Evolutionary conservation across 1,140 invertebrate species (phyloP), one percentile per base, ranked within the genome.

Genomic region (Tetramorium parvispinum): DNA sequence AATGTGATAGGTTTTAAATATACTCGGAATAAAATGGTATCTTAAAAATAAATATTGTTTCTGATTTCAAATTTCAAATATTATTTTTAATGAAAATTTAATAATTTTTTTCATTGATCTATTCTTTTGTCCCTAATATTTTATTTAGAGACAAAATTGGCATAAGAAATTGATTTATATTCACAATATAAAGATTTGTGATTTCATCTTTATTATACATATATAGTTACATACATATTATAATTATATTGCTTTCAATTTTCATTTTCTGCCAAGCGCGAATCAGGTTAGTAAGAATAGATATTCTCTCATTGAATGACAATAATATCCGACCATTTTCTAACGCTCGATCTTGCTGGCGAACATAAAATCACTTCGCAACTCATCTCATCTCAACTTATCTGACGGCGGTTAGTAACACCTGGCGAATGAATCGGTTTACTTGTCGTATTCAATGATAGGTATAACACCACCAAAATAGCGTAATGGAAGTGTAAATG

Each of bases 371-470:
- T 89, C 59, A 49, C 63, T 83, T 57, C 5, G 61, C 43, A 76
- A 49, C 83, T 77, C 88, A 76, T 66, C 83, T 86, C 61, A 79
- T 68, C 79, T 57, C 21, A 37, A 8, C 61, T 90, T 86, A 90
- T 86, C 89, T 90, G 89, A 27, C 53, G n/a, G 11, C 32, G 66
- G 55, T 37, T 68, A 66, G 18, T 63, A 87, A 76, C 91, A 91
- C 91, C 91, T 91, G 91, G 86, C 89, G 82, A 85, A 82, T 65
- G 78, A 86, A 89, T 88, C 57, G 78, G 11, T 61, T 43, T 10
- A 18, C n/a, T 55, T 27, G 82, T 68, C 40, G 32, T 13, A 16
- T 63, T 70, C 37, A 49, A 65, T 76, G 21, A 32, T 79, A 61
- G 55, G 51, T 55, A 57, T 68, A 57, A 43, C n/a, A 75, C 37